Conservation (phyloP, 92 coral and sea anemone species). For the Muricea muricata region DNA sequence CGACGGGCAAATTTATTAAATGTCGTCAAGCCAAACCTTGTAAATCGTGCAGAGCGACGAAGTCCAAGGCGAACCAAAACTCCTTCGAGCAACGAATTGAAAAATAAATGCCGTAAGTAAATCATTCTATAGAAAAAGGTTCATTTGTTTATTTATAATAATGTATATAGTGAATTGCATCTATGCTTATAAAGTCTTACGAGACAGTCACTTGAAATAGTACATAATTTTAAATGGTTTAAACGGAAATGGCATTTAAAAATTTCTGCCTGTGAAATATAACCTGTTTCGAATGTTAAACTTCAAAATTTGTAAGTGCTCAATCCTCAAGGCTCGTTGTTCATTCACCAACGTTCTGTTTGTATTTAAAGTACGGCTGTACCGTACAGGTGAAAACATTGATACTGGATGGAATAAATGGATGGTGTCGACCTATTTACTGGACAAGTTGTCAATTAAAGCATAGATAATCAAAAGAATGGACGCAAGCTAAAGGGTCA, state of each 20-base stretch:
- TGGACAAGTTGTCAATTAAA: too few species aligned
- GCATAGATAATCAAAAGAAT: too few species aligned
- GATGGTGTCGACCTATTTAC: too few species aligned
- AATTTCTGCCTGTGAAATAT: background rate
- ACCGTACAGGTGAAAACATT: too few species aligned
- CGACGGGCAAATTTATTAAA: background rate
- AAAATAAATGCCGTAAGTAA: slow-evolving; percentile 92
- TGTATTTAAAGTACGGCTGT: background rate
- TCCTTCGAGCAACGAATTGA: slow-evolving; percentile 90
- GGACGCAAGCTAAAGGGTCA: too few species aligned
- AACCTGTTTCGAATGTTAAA: too few species aligned
- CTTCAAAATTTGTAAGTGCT: too few species aligned
- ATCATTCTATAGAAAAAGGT: too few species aligned
- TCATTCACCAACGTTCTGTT: background rate
- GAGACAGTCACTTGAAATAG: too few species aligned
- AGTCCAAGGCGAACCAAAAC: slow-evolving; percentile 98
- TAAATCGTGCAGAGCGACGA: slow-evolving; percentile 64
- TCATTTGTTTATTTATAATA: too few species aligned
- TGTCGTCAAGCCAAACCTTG: slow-evolving; percentile 2
- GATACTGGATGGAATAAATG: too few species aligned
- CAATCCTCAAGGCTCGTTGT: background rate
- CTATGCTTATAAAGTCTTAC: background rate
- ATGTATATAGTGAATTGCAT: background rate
- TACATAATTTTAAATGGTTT: too few species aligned
- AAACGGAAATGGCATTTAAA: background rate